These are phyloP conservation scores for Diadumene lineata DNA, from an alignment of 92 coral and sea anemone genomes.

Conservation along the genomic window DNA sequence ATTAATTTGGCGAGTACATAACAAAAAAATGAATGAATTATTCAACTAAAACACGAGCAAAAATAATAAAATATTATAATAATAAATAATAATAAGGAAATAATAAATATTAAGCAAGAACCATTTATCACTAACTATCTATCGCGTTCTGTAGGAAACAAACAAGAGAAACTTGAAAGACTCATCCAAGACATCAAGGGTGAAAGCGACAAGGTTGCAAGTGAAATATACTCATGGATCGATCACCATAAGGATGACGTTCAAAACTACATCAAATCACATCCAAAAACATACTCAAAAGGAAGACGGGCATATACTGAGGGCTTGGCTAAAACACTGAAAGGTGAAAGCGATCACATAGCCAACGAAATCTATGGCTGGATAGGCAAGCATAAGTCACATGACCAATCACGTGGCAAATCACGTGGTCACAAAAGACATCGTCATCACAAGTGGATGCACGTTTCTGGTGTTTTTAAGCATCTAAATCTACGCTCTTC, in stretches of 20 bases:
- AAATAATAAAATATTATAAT: too few species aligned
- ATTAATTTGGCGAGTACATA: too few species aligned
- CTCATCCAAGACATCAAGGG: slow-evolving; percentile 55
- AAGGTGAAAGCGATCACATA: slow-evolving; percentile 61
- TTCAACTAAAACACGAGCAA: too few species aligned
- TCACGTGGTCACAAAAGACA: neutral
- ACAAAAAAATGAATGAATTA: too few species aligned
- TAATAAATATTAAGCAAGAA: too few species aligned
- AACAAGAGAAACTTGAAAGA: slow-evolving; percentile 31
- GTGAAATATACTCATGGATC: slow-evolving; percentile 77
- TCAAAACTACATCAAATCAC: slow-evolving; percentile 16
- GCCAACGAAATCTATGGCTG: slow-evolving; percentile 74
- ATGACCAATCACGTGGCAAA: slow-evolving; percentile 27
- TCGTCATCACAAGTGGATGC: neutral
- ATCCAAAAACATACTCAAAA: neutral
- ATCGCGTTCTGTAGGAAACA: slow-evolving; percentile 2
- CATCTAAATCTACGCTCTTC: too few species aligned
- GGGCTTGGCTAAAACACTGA: slow-evolving; percentile 43
- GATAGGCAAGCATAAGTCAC: slow-evolving; percentile 50
- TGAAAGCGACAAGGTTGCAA: slow-evolving; percentile 66
- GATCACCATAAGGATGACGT: slow-evolving; percentile 38
- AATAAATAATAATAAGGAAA: too few species aligned
- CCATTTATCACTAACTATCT: too few species aligned
- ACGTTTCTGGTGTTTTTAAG: neutral
- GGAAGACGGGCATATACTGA: slow-evolving; percentile 23